Evolutionary conservation across 1,140 invertebrate genomes (phyloP), one percentile per base, ranked within the genome.

Genomic region (Akabosia matsudoensis): DNA sequence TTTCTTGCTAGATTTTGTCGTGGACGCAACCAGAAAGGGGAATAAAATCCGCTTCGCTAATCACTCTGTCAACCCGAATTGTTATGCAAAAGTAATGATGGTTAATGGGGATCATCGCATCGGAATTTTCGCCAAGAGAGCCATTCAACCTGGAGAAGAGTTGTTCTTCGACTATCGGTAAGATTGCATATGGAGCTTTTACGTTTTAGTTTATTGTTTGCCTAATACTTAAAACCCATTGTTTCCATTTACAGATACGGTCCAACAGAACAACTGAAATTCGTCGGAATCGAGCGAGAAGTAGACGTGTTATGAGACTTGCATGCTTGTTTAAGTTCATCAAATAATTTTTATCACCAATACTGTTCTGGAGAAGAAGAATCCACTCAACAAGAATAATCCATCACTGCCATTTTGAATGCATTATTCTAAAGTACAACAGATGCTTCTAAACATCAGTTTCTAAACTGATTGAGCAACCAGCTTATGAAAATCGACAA

Each of bases 21-120:
- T 99, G 71, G 98, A 99, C 87, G 97, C 98, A 10, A 99, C 97
- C 0, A 88, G 97, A 30, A 98, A 99, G 85, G 98, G 98, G 52
- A 99, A 99, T 86, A 98, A 99, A 87, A 99, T 99, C 79, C 89
- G 98, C 45, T 99, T 99, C 87, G 97, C 97, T 34, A 99, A 99
- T 88, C 97, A 99, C 87, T 99, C 97, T 7, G 95, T 98, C 79
- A 98, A 98, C 90, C 97, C 97, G 0, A 99, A 99, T 87, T 99
- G 97, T 87, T 98, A 97, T 86, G 97, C 97, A 30, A 99, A 98
- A 90, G 96, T 97, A 0, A 97, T 99, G 93, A 98, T 99, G 93
- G 97, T 99, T 0, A 99, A 99, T 85, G 97, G 97, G 0, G 89
- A 90, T 81, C 89, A 90, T 82, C 84, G 89, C 73, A 90, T 90